phyloP scores from a whole-genome alignment of 2,888 invertebrate genomes.

The Agrypnus murinus region DNA sequence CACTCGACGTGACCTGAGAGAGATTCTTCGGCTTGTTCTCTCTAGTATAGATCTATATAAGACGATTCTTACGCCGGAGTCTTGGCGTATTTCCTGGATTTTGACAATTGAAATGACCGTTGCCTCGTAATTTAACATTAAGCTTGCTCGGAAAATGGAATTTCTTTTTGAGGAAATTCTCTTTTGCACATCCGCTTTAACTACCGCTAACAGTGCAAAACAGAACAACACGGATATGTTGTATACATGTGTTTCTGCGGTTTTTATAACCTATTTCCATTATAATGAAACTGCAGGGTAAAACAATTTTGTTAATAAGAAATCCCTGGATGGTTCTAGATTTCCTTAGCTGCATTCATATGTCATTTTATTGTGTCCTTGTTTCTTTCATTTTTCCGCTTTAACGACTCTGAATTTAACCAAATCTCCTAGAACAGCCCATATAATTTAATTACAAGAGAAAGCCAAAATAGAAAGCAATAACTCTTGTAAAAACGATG shows the following conservation, averaged over 20 bases:
- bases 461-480: background rate
- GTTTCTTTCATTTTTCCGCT: background rate
- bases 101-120: slow-evolving; percentile 50
- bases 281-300: background rate
- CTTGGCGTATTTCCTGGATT: slow-evolving; percentile 46
- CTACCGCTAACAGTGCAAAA: slow-evolving; percentile 19
- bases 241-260: slow-evolving; percentile 15
- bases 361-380: background rate
- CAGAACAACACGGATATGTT: background rate
- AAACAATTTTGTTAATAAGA: slow-evolving; percentile 8
- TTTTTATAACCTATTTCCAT: background rate
- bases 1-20: slow-evolving; percentile 47
- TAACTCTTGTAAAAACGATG: background rate
- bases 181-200: slow-evolving; percentile 32
- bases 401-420: background rate
- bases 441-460: slow-evolving; percentile 1
- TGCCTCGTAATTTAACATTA: slow-evolving; percentile 48
- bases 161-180: slow-evolving; percentile 30
- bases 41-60: slow-evolving; percentile 43
- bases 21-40: slow-evolving; percentile 39
- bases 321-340: background rate
- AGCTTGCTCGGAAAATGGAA: slow-evolving; percentile 42
- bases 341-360: background rate
- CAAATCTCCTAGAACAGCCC: background rate
- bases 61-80: slow-evolving; percentile 43